A percentile compares a stretch with the other conserved stretches of the same genome.
These are phyloP conservation scores for Mamestra configurata DNA, from an alignment of 1,140 invertebrate genomes.

Conservation along the genomic window DNA sequence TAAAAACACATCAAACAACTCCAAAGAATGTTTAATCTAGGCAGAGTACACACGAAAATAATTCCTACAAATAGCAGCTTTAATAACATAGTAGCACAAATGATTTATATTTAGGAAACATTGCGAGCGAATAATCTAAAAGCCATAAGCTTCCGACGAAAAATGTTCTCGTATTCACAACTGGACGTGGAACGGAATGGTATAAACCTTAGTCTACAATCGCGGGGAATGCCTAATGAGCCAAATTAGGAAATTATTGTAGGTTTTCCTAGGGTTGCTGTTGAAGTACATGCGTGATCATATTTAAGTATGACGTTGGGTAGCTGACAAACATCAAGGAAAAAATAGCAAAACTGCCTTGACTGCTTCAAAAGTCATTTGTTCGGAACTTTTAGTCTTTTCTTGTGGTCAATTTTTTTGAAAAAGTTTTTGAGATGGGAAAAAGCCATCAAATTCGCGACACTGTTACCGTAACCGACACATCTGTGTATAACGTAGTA, in stretches of 20 bases:
- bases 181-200: conserved; percentile 56
- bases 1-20: neutral
- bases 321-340: no score
- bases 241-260: neutral
- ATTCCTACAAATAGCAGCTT: conserved; percentile 42
- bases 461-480: no score
- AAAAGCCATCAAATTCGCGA: no score
- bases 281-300: no score
- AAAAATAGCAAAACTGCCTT: no score
- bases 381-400: no score
- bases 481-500: no score
- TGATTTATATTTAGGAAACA: conserved; percentile 53
- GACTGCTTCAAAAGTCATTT: no score
- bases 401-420: no score
- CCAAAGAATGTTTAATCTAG: conserved; percentile 14
- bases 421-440: no score
- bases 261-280: neutral
- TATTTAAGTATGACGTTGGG: no score
- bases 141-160: conserved; percentile 79
- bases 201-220: conserved; percentile 60
- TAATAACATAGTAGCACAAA: conserved; percentile 46
- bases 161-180: conserved; percentile 73
- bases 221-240: conserved; percentile 19
- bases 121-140: conserved; percentile 73
- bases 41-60: conserved; percentile 37